These are phyloP conservation scores for Capricornis sumatraensis DNA, from an alignment of 2,113 vertebrate species.

Conservation along the genomic window DNA sequence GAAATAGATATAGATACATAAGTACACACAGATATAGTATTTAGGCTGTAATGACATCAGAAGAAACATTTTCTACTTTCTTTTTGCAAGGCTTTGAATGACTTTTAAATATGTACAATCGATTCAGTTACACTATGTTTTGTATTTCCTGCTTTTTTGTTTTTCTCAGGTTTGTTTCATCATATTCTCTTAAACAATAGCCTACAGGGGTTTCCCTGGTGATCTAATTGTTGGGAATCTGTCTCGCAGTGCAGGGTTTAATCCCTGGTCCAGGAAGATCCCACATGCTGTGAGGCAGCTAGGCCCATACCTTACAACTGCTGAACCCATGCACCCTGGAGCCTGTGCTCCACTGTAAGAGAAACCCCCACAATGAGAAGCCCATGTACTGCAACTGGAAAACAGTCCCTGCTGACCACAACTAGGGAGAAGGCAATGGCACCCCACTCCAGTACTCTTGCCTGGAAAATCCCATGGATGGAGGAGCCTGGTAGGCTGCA, in stretches of 20 bases:
- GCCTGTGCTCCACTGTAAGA: not conserved
- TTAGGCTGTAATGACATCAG: not conserved
- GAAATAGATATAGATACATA: not conserved
- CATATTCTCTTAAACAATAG: not conserved
- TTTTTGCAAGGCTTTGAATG: not conserved
- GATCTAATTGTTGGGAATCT: not conserved
- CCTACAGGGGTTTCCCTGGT: not conserved
- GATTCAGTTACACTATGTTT: not conserved
- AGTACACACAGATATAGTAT: not conserved
- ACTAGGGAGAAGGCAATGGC: not conserved
- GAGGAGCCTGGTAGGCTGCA: too few species aligned
- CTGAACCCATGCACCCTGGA: not conserved
- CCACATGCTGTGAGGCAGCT: not conserved
- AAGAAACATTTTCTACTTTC: not conserved
- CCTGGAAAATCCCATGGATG: too few species aligned
- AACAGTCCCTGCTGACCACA: not conserved
- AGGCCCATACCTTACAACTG: not conserved
- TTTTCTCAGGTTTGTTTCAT: not conserved
- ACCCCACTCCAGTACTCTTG: too few species aligned
- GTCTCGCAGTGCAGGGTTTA: not conserved
- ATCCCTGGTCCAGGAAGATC: not conserved
- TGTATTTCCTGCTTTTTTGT: not conserved
- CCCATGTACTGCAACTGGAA: not conserved
- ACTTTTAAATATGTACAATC: not conserved
- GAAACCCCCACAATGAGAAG: not conserved